phyloP scores from a whole-genome alignment of 2,797 vertebrate species.

The Jordanella pulchra region DNA sequence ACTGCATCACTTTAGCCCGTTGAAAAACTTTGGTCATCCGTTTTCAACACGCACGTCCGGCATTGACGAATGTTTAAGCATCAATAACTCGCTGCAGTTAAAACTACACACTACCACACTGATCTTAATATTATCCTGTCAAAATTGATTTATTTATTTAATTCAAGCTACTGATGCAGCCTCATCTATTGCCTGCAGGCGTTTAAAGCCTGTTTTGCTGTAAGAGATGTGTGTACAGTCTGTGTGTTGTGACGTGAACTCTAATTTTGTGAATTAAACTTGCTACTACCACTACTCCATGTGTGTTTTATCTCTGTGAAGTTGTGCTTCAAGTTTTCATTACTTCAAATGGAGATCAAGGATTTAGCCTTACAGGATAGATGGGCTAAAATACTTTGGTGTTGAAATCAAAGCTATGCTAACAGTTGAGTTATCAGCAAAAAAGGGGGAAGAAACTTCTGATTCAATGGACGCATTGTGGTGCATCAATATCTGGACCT shows the following conservation, averaged over 20 bases:
- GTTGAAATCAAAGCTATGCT: too few relatives aligned
- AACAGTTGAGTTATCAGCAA: too few relatives aligned
- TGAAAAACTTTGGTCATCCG: conserved; percentile 19
- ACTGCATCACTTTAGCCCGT: conserved; percentile 13
- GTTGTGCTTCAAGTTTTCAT: neutral
- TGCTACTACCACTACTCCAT: conserved; percentile 40
- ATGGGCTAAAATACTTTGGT: too few relatives aligned
- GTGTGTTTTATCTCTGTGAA: neutral
- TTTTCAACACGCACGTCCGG: conserved; percentile 30
- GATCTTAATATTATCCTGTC: neutral
- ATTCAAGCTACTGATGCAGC: neutral
- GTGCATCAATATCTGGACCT: too few relatives aligned
- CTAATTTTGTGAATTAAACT: conserved; percentile 58
- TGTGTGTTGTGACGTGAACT: conserved; percentile 60
- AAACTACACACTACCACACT: conserved; percentile 25
- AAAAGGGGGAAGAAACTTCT: too few relatives aligned
- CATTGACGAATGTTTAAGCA: conserved; percentile 29
- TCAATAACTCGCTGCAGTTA: conserved; percentile 42
- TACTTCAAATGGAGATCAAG: neutral
- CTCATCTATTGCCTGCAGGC: conserved; percentile 6
- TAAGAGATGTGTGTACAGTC: conserved; percentile 53
- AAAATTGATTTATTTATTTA: neutral
- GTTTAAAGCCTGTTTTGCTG: conserved; percentile 39
- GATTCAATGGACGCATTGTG: too few relatives aligned
- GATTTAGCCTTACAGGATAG: neutral